Base-by-base conservation (phyloP, 2,113 vertebrate genomes). In the Odontesthes bonariensis region DNA sequence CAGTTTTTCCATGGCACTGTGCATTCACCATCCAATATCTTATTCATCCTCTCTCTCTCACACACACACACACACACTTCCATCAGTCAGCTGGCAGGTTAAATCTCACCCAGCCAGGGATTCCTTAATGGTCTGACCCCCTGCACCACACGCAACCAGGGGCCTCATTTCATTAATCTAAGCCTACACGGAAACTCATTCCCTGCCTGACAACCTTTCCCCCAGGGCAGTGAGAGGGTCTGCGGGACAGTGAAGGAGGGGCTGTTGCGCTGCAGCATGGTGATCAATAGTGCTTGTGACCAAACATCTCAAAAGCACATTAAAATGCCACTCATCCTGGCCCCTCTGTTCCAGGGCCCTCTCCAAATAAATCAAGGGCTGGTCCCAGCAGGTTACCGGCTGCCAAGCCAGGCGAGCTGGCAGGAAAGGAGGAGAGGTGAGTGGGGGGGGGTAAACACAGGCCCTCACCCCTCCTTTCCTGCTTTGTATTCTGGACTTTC, bases 221-320 rank as follows among this genome's bases (percentile, higher is more conserved):
- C 88, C 84, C 69, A 51, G 82, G 88, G 91, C 85, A 74, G 63
- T 49, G 5, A 49, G 73, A 81, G 81, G 73, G 80, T 89, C 69
- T 74, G 75, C 9, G 78, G 87, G 85, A 86, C 85, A 77, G 86
- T 61, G 74, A 65, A 73, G 80, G 73, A 73, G 68, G 57, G 65
- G 57, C 44, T 38, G 47, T 57, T 16, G 59, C 3, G 73, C 81
- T 77, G 85, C 86, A 19, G 81, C 86, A 65, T 84, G 62, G 88
- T 94, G 92, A 95, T 95, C 94, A 94, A 95, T 95, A 94, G 93
- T 86, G 92, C 93, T 92, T 93, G 92, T 93, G 93, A 94, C 93
- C 93, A 94, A 95, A 94, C 93, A 94, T 93, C 86, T 94, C 90
- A 90, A 95, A 94, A 94, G 88, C 93, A 94, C 93, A 95, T 94